Evolutionary conservation across 2,113 vertebrate species (phyloP), one percentile per base, ranked within the genome.

Genomic region (Embiotoca jacksoni): DNA sequence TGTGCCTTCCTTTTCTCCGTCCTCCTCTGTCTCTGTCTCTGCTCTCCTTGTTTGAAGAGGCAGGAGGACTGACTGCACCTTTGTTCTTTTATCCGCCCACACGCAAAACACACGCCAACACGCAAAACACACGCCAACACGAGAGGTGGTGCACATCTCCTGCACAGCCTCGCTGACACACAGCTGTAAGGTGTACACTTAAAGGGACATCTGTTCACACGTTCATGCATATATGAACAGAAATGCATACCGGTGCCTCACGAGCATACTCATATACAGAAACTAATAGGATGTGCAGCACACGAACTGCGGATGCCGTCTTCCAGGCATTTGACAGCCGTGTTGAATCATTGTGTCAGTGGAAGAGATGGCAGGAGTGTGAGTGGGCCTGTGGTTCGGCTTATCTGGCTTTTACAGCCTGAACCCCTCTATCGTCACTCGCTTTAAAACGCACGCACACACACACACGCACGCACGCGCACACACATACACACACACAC

Each of bases 401-500:
- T 91, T 90, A 91, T 91, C 90, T 79, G 59, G 54, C 71, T 78
- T 69, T 71, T 60, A 71, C 82, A 91, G 87, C 73, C 33, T 13
- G 15, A 72, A 70, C 41, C 72, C 64, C 73, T 63, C 68, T 59
- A 57, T 49, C 14, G 23, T 31, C 7, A 11, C 64, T 58, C 8
- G 11, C 72, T 73, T 73, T 49, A 53, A 64, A 60, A 81, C 16
- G 3, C 53, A 49, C 52, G 61, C 62, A 63, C 11, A 62, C 33
- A 39, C 50, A 55, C 46, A 62, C 47, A 36, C 33, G 30, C 65
- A 59, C 75, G 30, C n/a, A 37, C 54, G 36, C 46, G 36, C 62
- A 14, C 78, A 49, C 56, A 39, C 41, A 41, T 60, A 16, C 77
- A 53, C 54, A 49, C 33, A n/a, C 32, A 6, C 65, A 64, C 66